Conservation (phyloP, 2,888 invertebrate genomes). For the Emesis furor region DNA sequence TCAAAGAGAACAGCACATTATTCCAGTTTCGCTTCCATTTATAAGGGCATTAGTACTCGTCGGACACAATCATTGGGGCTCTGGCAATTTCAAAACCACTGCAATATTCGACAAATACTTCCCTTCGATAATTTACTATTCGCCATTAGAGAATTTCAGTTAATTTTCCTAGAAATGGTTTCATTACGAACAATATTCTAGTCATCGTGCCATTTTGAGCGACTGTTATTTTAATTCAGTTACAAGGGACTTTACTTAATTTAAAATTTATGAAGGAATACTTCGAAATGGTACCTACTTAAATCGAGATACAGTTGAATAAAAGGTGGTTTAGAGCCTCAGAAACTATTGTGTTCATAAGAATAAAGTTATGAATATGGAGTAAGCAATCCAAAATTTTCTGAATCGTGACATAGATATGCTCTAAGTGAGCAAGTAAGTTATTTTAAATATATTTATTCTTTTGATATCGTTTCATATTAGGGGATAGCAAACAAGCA, state of each 20-base stretch:
- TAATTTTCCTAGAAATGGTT: slow-evolving; percentile 17
- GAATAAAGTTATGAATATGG: too few species aligned
- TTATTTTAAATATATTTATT: too few species aligned
- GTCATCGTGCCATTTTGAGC: not conserved
- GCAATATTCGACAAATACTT: slow-evolving; percentile 14
- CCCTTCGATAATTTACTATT: not conserved
- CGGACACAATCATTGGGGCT: slow-evolving; percentile 18
- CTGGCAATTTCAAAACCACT: slow-evolving; percentile 20
- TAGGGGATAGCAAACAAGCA: too few species aligned
- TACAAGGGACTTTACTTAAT: not conserved
- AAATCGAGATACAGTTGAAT: not conserved
- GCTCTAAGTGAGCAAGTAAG: too few species aligned
- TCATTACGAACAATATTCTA: not conserved
- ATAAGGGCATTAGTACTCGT: slow-evolving; percentile 25
- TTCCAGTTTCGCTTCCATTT: slow-evolving; percentile 14
- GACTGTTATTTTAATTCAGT: not conserved
- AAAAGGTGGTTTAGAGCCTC: too few species aligned
- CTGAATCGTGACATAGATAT: too few species aligned
- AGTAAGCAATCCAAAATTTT: too few species aligned
- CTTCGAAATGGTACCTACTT: not conserved
- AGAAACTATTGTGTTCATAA: too few species aligned
- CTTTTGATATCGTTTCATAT: too few species aligned
- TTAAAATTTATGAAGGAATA: not conserved
- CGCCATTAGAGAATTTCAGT: slow-evolving; percentile 4
- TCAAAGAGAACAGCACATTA: slow-evolving; percentile 15